Evolutionary conservation across 2,797 vertebrate genomes (phyloP), one percentile per base, ranked within the genome.

Genomic region (Sardinella longiceps): DNA sequence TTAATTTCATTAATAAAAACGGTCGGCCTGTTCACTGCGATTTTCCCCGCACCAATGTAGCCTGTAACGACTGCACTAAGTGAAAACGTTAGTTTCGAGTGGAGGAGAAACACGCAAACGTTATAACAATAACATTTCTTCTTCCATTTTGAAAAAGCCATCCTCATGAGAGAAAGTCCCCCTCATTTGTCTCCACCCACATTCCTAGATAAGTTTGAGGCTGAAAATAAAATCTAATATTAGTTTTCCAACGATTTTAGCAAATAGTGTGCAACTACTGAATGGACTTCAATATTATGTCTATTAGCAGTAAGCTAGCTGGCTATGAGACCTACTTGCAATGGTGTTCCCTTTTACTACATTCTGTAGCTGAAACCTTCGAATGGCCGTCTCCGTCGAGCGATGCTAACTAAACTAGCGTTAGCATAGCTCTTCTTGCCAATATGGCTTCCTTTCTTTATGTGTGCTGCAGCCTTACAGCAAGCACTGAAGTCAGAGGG

Each of bases 111-210:
- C 77, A 82, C 74, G 7, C 43, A 83, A 81, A 80, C 30, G 53
- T 53, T 84, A 28, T 81, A 86, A 91, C 91, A 87, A 90, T 91
- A 90, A 90, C 89, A 90, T 89, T 90, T 88, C 91, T 92, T 91
- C 94, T 92, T 93, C 93, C 94, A 94, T 93, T 93, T 94, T 94
- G 89, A 90, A 80, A 89, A 89, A 82, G 84, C 80, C 86, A 84
- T 91, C 85, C 81, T 89, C 89, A 91, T 94, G 92, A 94, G 89
- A 93, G 91, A 94, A 93, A 93, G 93, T 92, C 89, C 92, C 92
- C 90, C 83, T 86, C 81, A 91, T 91, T 91, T 89, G 86, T 66
- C 85, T 87, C 85, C 85, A 77, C 80, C 84, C 84, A 85, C 85
- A 87, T 87, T 85, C 88, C 70, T 80, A 28, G 28, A 45, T 80